Conservation (phyloP, 2,113 vertebrate genomes). For the Crotalus tigris region DNA sequence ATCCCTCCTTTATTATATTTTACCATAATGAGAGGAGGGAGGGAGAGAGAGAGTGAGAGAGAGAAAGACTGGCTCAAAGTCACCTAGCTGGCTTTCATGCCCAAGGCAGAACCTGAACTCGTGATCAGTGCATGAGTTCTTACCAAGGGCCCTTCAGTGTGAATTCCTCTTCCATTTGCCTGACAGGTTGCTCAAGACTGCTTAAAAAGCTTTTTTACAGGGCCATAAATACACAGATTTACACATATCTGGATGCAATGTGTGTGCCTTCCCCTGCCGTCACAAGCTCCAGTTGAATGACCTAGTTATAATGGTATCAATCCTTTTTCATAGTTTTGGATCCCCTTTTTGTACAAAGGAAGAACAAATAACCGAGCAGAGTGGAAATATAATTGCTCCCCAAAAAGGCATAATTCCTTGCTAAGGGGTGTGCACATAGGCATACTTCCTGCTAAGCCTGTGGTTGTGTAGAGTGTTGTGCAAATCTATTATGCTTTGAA, state of each 20-base stretch:
- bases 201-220: background rate
- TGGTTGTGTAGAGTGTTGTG: background rate
- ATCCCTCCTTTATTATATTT: no score
- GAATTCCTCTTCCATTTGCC: background rate
- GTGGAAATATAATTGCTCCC: background rate
- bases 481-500: background rate
- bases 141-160: no score
- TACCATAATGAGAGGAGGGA: no score
- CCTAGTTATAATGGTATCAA: background rate
- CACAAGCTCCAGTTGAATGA: background rate
- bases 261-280: no score
- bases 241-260: background rate
- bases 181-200: background rate
- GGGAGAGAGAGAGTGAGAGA: no score
- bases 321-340: background rate
- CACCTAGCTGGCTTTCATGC: no score
- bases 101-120: no score
- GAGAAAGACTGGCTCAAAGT: no score
- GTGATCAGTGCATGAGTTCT: no score
- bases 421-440: background rate
- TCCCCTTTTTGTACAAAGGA: background rate
- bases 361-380: background rate
- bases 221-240: background rate
- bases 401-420: background rate
- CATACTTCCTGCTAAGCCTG: background rate